These are phyloP conservation scores for Diachasma alloeum DNA, from an alignment of 1,140 invertebrate species.

Conservation along the genomic window DNA sequence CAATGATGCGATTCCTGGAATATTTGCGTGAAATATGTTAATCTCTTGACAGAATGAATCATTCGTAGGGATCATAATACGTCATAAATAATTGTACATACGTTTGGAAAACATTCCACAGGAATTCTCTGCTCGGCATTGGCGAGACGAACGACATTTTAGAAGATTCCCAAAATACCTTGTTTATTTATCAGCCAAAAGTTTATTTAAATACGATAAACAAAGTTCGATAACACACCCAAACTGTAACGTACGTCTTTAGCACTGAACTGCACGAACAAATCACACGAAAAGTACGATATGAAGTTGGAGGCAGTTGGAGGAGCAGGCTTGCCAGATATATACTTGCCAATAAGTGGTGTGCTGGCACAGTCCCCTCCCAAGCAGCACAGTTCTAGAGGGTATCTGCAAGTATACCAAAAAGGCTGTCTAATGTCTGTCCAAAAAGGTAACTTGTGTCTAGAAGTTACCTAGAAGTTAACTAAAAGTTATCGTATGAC, in stretches of 20 bases:
- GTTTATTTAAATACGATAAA: neutral
- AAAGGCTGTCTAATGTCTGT: too few relatives aligned
- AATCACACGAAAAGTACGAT: neutral
- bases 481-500: too few relatives aligned
- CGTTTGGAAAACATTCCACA: constrained; percentile 85
- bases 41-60: neutral
- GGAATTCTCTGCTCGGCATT: constrained; percentile 78
- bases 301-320: too few relatives aligned
- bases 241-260: neutral
- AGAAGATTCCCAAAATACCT: neutral
- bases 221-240: neutral
- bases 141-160: constrained; percentile 68
- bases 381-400: too few relatives aligned
- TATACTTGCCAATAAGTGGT: too few relatives aligned
- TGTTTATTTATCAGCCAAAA: neutral
- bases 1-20: neutral
- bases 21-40: neutral
- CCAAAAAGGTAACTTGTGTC: too few relatives aligned
- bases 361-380: too few relatives aligned
- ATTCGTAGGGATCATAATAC: neutral
- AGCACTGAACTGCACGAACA: neutral
- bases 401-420: too few relatives aligned
- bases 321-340: too few relatives aligned
- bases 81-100: constrained; percentile 51
- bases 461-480: too few relatives aligned